Conservation (phyloP, 2,888 invertebrate species). For the Asteroscopus sphinx region DNA sequence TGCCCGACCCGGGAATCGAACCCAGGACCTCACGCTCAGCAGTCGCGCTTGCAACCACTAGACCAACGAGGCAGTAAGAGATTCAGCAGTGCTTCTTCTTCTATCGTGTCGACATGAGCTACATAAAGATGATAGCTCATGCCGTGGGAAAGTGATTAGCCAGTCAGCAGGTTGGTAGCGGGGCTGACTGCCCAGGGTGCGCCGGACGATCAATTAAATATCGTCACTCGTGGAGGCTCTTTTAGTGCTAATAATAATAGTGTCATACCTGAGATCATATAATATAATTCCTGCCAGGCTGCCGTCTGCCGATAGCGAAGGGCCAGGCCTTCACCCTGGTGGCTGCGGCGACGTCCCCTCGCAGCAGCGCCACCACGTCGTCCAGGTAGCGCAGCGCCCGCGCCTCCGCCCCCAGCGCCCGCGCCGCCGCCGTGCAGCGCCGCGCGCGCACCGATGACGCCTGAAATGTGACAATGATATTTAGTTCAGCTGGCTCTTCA, state of each 20-base stretch:
- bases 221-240: too few relatives aligned
- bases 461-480: slow-evolving; percentile 58
- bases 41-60: too few relatives aligned
- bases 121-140: too few relatives aligned
- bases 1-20: too few relatives aligned
- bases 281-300: slow-evolving; percentile 80
- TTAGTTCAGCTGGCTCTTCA: not conserved
- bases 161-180: too few relatives aligned
- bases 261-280: slow-evolving; percentile 69
- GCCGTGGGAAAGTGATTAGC: too few relatives aligned
- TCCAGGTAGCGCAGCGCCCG: slow-evolving; percentile 87
- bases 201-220: too few relatives aligned
- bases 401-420: slow-evolving; percentile 82
- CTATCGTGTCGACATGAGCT: too few relatives aligned
- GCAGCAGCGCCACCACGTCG: slow-evolving; percentile 88
- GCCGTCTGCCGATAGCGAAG: slow-evolving; percentile 77
- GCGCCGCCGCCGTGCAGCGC: slow-evolving; percentile 83
- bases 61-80: too few relatives aligned
- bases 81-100: too few relatives aligned
- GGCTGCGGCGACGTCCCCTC: slow-evolving; percentile 83
- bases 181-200: too few relatives aligned
- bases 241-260: not conserved
- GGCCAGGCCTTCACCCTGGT: slow-evolving; percentile 79
- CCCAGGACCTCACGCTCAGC: too few relatives aligned
- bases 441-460: slow-evolving; percentile 78